Conservation (phyloP, 2,888 invertebrate genomes). For the Ernsta delagoae region DNA sequence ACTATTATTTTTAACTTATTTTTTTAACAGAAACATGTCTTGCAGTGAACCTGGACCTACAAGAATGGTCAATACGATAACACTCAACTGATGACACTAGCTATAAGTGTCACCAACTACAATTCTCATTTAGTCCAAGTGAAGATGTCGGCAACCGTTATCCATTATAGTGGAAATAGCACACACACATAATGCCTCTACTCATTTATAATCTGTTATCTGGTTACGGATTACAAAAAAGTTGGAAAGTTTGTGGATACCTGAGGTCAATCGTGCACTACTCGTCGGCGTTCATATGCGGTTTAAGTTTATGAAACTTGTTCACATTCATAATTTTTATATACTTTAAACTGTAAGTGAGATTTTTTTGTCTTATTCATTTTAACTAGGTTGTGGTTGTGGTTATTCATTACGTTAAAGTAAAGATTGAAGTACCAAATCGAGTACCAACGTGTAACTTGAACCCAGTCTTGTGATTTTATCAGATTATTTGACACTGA, state of each 20-base stretch:
- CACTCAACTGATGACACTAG: neutral
- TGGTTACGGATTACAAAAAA: neutral
- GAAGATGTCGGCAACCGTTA: constrained; percentile 3
- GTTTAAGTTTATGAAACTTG: neutral
- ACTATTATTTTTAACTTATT: too few relatives aligned
- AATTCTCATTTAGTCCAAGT: constrained; percentile 1
- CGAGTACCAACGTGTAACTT: neutral
- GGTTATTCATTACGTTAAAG: neutral
- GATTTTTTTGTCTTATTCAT: neutral
- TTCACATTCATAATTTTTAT: too few relatives aligned
- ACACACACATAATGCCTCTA: constrained; percentile 7
- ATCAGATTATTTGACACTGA: too few relatives aligned
- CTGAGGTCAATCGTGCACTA: neutral
- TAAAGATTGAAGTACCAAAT: neutral
- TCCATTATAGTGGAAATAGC: constrained; percentile 6
- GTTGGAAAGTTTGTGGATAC: constrained; percentile 24
- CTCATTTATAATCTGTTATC: constrained; percentile 19
- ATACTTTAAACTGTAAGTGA: neutral
- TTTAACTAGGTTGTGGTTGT: neutral
- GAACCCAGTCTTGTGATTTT: neutral
- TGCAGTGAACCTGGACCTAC: neutral
- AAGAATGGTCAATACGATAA: neutral
- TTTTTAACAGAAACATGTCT: neutral
- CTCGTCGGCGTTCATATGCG: constrained; percentile 5
- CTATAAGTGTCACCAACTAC: neutral